Percentiles rank a stretch among this genome's conserved stretches.
Conservation (phyloP, 2,888 invertebrate genomes). For the Zhuqinia jingwanae region DNA sequence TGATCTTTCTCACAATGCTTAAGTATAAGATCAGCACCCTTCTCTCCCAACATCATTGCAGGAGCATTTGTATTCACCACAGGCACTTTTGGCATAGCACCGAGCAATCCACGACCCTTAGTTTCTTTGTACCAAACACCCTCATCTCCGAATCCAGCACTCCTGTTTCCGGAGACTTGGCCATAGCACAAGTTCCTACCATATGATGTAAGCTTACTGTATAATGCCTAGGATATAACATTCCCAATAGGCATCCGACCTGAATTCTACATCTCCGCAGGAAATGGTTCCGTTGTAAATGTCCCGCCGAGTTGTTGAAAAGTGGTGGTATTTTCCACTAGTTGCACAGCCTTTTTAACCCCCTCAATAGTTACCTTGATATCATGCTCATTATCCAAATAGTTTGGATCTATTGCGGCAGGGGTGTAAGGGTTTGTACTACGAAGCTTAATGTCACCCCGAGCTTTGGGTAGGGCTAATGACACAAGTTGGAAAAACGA, state of each 20-base stretch:
- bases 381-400: conserved; percentile 74
- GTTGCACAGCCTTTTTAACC: conserved; percentile 71
- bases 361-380: conserved; percentile 71
- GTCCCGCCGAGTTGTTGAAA: conserved; percentile 63
- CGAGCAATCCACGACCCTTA: conserved; percentile 73
- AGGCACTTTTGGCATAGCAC: conserved; percentile 45
- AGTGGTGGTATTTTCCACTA: conserved; percentile 71
- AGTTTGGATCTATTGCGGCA: conserved; percentile 73
- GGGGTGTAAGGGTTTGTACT: conserved; percentile 53
- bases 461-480: conserved; percentile 67
- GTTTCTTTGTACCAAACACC: conserved; percentile 71
- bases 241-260: conserved; percentile 85
- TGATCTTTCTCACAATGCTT: conserved; percentile 39
- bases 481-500: conserved; percentile 70
- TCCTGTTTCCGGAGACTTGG: conserved; percentile 80
- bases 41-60: conserved; percentile 63
- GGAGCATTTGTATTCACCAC: conserved; percentile 61
- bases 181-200: conserved; percentile 87
- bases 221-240: conserved; percentile 84
- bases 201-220: conserved; percentile 88
- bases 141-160: conserved; percentile 76
- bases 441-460: conserved; percentile 69
- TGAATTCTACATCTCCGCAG: conserved; percentile 81
- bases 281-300: conserved; percentile 68
- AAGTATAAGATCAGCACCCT: conserved; percentile 60